Evolutionary conservation across 1,140 invertebrate species (phyloP).

Genomic region (Bombus waltoni): DNA sequence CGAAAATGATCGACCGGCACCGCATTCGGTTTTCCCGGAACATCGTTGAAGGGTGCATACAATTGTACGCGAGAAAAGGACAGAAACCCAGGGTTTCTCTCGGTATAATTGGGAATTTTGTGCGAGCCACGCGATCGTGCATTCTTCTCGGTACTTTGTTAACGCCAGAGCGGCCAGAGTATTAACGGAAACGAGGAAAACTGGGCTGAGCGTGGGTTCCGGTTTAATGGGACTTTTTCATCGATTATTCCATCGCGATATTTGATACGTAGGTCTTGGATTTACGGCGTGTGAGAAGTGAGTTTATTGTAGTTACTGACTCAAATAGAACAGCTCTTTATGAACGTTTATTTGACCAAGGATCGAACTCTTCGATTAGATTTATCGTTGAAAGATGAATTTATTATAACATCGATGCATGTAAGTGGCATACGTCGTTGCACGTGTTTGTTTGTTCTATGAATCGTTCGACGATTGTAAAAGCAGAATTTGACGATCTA

Average conservation of each 20-base stretch:
- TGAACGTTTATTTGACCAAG: not conserved
- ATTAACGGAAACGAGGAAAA: not conserved
- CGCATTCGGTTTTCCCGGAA: conserved; percentile 44
- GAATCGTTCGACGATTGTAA: too few species aligned
- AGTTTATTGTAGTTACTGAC: not conserved
- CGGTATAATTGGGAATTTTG: conserved; percentile 62
- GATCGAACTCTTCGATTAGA: not conserved
- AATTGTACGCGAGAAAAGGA: not conserved
- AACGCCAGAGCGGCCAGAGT: too few species aligned
- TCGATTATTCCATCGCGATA: not conserved
- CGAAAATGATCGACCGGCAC: conserved; percentile 66
- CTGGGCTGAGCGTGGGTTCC: not conserved
- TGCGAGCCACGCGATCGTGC: conserved; percentile 30
- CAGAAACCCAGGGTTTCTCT: conserved; percentile 9
- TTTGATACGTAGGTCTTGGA: not conserved
- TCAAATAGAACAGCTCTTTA: not conserved
- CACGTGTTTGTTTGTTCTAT: too few species aligned
- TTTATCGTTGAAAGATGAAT: not conserved
- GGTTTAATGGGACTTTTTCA: not conserved
- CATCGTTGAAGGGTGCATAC: conserved; percentile 17
- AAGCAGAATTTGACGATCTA: too few species aligned
- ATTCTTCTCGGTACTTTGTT: conserved; percentile 32
- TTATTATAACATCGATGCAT: not conserved
- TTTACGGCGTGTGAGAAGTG: not conserved
- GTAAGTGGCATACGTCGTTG: too few species aligned